A percentile compares a stretch with the other conserved stretches of the same genome.
Evolutionary conservation across 2,113 vertebrate species (phyloP).

Genomic region (Melospiza georgiana): DNA sequence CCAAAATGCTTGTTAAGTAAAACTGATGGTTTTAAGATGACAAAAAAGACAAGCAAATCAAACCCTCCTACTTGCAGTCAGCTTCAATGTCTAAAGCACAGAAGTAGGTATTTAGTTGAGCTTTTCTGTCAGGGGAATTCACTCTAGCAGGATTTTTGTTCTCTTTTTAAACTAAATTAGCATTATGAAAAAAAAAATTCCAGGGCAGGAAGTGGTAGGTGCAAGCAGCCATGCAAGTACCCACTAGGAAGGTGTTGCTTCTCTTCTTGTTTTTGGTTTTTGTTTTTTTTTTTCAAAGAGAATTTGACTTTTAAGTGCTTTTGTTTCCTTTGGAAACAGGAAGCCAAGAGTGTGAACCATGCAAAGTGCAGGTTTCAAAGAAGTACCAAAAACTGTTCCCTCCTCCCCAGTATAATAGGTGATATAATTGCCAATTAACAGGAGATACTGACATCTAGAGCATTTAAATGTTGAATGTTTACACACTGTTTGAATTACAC

Average conservation of each 20-base stretch:
- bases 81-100: not conserved
- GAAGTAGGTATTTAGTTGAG: not conserved
- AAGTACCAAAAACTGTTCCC: not conserved
- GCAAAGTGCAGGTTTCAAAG: not conserved
- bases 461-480: not conserved
- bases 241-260: not conserved
- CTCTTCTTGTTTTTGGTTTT: not conserved
- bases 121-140: not conserved
- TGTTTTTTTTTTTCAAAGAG: not conserved
- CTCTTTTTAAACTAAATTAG: not conserved
- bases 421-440: not conserved
- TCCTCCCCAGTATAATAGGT: not conserved
- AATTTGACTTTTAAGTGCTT: not conserved
- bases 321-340: not conserved
- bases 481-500: not conserved
- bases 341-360: not conserved
- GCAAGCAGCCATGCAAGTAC: not conserved
- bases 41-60: not conserved
- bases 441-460: not conserved
- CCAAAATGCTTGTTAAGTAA: not conserved
- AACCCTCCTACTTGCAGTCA: not conserved
- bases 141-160: not conserved
- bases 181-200: not conserved
- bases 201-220: not conserved
- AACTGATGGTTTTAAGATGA: not conserved